Conservation (phyloP, 1,140 invertebrate genomes). For the Plodia interpunctella region DNA sequence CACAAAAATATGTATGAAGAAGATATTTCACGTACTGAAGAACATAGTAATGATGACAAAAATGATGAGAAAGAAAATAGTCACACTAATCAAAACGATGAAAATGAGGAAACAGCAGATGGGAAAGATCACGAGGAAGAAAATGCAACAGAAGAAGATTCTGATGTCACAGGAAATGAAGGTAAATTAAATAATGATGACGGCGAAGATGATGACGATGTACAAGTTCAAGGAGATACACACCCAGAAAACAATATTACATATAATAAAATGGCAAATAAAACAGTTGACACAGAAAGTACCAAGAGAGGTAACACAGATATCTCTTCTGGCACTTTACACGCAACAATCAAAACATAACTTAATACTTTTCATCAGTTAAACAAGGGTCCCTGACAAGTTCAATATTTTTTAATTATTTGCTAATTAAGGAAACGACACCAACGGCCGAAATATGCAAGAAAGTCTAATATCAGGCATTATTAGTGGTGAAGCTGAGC, state of each 20-base stretch:
- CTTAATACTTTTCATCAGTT: conserved; percentile 43
- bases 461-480: conserved; percentile 80
- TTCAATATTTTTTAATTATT: conserved; percentile 73
- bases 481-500: conserved; percentile 80
- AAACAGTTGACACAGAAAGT: conserved; percentile 58
- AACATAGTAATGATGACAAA: conserved; percentile 39
- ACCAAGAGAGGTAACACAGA: conserved; percentile 57
- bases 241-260: conserved; percentile 65
- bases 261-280: conserved; percentile 38
- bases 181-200: conserved; percentile 55
- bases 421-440: conserved; percentile 71
- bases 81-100: conserved; percentile 28
- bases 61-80: conserved; percentile 37
- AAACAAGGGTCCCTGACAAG: conserved; percentile 64
- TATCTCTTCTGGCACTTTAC: conserved; percentile 61
- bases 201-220: conserved; percentile 67
- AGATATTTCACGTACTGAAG: neutral
- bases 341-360: conserved; percentile 60
- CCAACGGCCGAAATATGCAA: conserved; percentile 59
- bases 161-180: conserved; percentile 33
- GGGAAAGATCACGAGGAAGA: neutral
- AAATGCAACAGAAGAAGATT: conserved; percentile 30
- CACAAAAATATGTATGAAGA: conserved; percentile 1
- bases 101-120: conserved; percentile 18
- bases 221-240: conserved; percentile 62